Evolutionary conservation across 2,888 invertebrate species (phyloP), one percentile per base, ranked within the genome.

Genomic region (Tetheella fluctuosa): DNA sequence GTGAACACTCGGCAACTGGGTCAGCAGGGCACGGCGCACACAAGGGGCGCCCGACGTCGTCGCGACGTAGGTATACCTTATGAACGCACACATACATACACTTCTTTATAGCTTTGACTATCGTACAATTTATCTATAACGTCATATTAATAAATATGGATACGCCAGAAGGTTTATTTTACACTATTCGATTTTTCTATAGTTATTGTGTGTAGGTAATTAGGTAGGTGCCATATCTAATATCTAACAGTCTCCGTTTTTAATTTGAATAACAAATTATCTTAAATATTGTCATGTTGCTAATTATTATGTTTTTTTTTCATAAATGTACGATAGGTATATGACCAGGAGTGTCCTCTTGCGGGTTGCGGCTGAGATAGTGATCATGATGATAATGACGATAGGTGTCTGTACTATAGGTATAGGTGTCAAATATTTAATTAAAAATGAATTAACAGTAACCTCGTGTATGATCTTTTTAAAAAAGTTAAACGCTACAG

Each of bases 1-100:
- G 90, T 81, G 84, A 85, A 80, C 87, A 85, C 84, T 86, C 85
- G 76, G 85, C 88, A 92, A 89, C 81, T 92, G 85, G 92, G 92
- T 92, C 90, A 91, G 84, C 89, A 80, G 93, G 90, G 83, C 91
- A 88, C 86, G 81, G 76, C 84, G 85, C 80, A 80, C 77, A 76
- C 79, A 80, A 79, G 77, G 73, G 77, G 76, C 78, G 77, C 74
- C 76, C 76, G 72, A 69, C 77, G 75, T 69, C 70, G 74, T 71
- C 78, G 76, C 70, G 70, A 71, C 74, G 72, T 75, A n/a, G n/a
- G n/a, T n/a, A 42, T 57, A 57, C 59, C 52, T 54, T 23, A 23
- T 55, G 39, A 56, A 28, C 55, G 23, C 54, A 42, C 42, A 54
- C 59, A 17, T 48, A 20, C 55, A 15, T 42, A 54, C 28, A 54